phyloP scores from a whole-genome alignment of 2,888 invertebrate genomes.

The Argyresthia goedartella region DNA sequence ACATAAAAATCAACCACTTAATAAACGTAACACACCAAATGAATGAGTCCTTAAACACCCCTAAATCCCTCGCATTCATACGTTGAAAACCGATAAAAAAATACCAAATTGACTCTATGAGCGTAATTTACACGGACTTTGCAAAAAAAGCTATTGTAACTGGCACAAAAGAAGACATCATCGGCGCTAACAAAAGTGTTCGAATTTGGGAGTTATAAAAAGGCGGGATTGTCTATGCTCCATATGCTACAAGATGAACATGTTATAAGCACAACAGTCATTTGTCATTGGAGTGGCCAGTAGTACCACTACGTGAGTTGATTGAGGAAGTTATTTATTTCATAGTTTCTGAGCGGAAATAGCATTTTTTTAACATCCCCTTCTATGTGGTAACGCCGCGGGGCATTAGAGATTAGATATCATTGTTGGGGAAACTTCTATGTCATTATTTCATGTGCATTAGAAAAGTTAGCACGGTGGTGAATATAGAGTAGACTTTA shows the following conservation, averaged over 20 bases:
- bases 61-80: conserved; percentile 44
- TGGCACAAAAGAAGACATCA: conserved; percentile 66
- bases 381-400: conserved; percentile 20
- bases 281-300: conserved; percentile 43
- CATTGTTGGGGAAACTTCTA: conserved; percentile 28
- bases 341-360: conserved; percentile 54
- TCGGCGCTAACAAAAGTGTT: conserved; percentile 36
- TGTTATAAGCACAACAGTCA: conserved; percentile 50
- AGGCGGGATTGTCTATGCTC: conserved; percentile 36
- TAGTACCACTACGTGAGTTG: conserved; percentile 33
- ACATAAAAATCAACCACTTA: conserved; percentile 48
- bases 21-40: conserved; percentile 42
- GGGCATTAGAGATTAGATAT: conserved; percentile 39
- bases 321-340: conserved; percentile 69
- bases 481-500: background rate
- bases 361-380: conserved; percentile 56
- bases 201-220: conserved; percentile 27
- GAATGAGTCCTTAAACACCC: conserved; percentile 46
- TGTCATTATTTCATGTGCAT: conserved; percentile 32
- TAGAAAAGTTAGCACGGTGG: conserved; percentile 19
- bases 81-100: conserved; percentile 31
- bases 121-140: conserved; percentile 46
- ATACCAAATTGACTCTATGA: conserved; percentile 34
- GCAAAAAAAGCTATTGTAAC: conserved; percentile 59
- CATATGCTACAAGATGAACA: conserved; percentile 64